phyloP scores from a whole-genome alignment of 1,140 invertebrate species.

The Lepidurus couesii region DNA sequence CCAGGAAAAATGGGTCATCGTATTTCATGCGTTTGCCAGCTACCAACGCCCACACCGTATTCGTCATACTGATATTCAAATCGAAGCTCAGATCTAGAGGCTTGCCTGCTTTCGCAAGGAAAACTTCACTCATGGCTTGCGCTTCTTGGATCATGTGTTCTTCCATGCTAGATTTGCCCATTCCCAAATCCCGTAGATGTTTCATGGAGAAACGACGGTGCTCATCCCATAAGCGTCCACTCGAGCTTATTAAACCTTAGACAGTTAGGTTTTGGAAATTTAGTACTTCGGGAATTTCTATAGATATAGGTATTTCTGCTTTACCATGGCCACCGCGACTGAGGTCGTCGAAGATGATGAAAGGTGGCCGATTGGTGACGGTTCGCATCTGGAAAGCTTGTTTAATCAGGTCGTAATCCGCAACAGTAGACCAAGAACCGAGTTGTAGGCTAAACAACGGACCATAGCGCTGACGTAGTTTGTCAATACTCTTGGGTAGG shows the following conservation, averaged over 20 bases:
- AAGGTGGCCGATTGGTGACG: not conserved
- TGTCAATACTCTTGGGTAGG: constrained; percentile 23
- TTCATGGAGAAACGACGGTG: constrained; percentile 37
- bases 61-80: constrained; percentile 40
- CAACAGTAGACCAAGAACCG: constrained; percentile 21
- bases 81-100: not conserved
- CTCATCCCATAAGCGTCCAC: constrained; percentile 36
- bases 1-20: constrained; percentile 39
- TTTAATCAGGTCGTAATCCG: constrained; percentile 27
- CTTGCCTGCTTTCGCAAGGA: not conserved
- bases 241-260: not conserved
- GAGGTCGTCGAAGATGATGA: constrained; percentile 12
- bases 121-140: constrained; percentile 2
- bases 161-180: constrained; percentile 24
- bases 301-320: not conserved
- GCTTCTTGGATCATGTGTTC: constrained; percentile 16
- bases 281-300: too few species aligned
- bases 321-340: constrained; percentile 25
- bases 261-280: not conserved
- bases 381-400: constrained; percentile 4
- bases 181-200: constrained; percentile 36
- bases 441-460: constrained; percentile 23
- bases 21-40: constrained; percentile 52
- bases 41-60: constrained; percentile 64
- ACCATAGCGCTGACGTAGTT: not conserved